Conservation (phyloP, 2,797 vertebrate genomes). For the Fistularia tabacaria region DNA sequence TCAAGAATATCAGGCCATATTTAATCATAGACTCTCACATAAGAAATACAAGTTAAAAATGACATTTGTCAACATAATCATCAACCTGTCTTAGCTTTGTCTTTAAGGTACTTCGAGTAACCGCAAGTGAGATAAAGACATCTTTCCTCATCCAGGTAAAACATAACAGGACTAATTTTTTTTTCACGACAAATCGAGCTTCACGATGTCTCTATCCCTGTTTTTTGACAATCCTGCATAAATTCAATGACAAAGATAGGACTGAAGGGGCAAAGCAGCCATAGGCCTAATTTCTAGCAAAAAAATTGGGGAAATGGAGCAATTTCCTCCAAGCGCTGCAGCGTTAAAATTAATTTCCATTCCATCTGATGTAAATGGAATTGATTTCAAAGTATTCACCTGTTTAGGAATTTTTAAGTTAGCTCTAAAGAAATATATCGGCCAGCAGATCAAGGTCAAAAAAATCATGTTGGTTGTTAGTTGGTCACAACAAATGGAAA, state of each 20-base stretch:
- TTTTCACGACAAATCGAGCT: too few relatives aligned
- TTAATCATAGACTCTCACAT: conserved; percentile 63
- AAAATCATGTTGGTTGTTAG: neutral
- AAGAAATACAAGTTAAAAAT: conserved; percentile 63
- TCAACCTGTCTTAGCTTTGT: conserved; percentile 33
- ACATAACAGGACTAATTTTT: too few relatives aligned
- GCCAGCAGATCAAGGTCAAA: too few relatives aligned
- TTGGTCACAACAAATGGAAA: neutral
- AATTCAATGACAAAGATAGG: neutral
- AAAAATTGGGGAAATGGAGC: too few relatives aligned
- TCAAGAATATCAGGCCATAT: conserved; percentile 53
- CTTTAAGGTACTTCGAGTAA: conserved; percentile 46
- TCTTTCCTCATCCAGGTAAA: too few relatives aligned
- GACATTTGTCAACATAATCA: conserved; percentile 52
- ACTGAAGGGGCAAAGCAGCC: too few relatives aligned
- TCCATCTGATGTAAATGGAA: too few relatives aligned
- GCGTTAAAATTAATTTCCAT: too few relatives aligned
- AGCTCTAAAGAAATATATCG: neutral
- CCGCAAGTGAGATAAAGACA: conserved; percentile 49
- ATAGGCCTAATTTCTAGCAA: too few relatives aligned
- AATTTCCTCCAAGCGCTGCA: too few relatives aligned
- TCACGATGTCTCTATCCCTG: too few relatives aligned
- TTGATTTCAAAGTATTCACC: neutral
- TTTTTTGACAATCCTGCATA: neutral
- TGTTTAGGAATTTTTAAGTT: neutral